A percentile compares a stretch with the other conserved stretches of the same genome.
These are phyloP conservation scores for Drosophila sulfurigaster DNA, from an alignment of 1,140 invertebrate genomes.

Conservation along the genomic window DNA sequence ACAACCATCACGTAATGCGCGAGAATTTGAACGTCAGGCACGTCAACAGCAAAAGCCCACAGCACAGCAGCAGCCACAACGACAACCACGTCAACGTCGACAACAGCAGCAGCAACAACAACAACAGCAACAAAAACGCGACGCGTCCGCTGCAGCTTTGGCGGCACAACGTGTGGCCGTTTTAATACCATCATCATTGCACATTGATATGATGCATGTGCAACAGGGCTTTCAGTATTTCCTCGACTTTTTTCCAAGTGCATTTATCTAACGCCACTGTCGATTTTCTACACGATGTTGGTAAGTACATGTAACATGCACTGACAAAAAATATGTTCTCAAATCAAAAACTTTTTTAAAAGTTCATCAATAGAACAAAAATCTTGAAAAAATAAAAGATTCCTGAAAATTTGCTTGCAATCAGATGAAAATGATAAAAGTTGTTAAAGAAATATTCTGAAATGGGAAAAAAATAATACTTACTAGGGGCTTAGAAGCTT, in stretches of 20 bases:
- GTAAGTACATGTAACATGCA: conserved; percentile 59
- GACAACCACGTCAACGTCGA: conserved; percentile 6
- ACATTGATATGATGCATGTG: conserved; percentile 75
- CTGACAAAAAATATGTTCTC: no score
- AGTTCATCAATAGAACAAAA: no score
- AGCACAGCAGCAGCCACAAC: conserved; percentile 36
- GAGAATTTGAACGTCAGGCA: conserved; percentile 66
- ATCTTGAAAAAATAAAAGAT: no score
- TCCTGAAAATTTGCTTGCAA: no score
- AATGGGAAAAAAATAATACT: no score
- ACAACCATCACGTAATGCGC: conserved; percentile 59
- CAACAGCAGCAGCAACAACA: conserved; percentile 41
- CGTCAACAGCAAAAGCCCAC: conserved; percentile 64
- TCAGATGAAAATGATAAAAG: no score
- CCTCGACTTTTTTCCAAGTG: conserved; percentile 79
- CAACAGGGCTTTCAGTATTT: conserved; percentile 79
- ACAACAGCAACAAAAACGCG: conserved; percentile 34
- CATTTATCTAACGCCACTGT: conserved; percentile 70
- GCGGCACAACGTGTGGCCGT: conserved; percentile 66
- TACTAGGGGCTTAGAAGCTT: no score
- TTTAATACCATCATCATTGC: conserved; percentile 71
- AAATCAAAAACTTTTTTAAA: no score
- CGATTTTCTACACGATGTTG: conserved; percentile 77
- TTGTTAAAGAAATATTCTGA: no score
- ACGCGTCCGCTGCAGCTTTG: conserved; percentile 9